A percentile compares a stretch with the other conserved stretches of the same genome.
Evolutionary conservation across 1,140 invertebrate species (phyloP).

Genomic region (Drosophila mojavensis): DNA sequence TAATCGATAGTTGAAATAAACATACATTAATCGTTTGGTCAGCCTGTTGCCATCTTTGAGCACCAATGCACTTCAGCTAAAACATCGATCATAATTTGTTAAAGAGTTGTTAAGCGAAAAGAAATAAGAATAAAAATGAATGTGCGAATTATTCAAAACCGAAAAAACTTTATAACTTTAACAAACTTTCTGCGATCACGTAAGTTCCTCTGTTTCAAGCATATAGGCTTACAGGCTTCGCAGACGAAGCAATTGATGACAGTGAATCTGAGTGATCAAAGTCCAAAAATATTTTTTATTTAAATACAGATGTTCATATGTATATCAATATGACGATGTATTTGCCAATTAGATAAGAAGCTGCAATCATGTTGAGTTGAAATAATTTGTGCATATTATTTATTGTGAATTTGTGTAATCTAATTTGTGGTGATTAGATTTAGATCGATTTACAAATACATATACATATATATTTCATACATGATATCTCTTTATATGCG

Average conservation of each 20-base stretch:
- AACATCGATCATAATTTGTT: slow-evolving; percentile 28
- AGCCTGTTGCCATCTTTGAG: background rate
- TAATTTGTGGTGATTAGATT: no score
- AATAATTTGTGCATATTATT: no score
- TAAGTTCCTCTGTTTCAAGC: slow-evolving; percentile 8
- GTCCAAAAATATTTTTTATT: slow-evolving; percentile 50
- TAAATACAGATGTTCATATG: background rate
- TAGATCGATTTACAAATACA: slow-evolving; percentile 5
- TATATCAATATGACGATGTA: slow-evolving; percentile 4
- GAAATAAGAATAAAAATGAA: slow-evolving; percentile 19
- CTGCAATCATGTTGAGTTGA: no score
- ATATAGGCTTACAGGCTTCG: background rate
- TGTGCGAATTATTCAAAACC: slow-evolving; percentile 37
- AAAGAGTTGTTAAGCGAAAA: slow-evolving; percentile 16
- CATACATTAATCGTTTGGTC: background rate
- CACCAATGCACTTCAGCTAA: background rate
- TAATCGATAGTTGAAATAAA: slow-evolving; percentile 2
- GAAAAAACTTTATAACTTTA: slow-evolving; percentile 8
- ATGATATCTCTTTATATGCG: background rate
- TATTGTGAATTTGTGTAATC: no score
- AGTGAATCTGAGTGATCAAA: slow-evolving; percentile 54
- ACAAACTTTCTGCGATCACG: slow-evolving; percentile 16
- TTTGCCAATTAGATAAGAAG: background rate
- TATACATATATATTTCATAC: no score
- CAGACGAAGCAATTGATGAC: slow-evolving; percentile 38